These are phyloP conservation scores for Elgaria multicarinata DNA, from an alignment of 2,113 vertebrate genomes.

Conservation along the genomic window DNA sequence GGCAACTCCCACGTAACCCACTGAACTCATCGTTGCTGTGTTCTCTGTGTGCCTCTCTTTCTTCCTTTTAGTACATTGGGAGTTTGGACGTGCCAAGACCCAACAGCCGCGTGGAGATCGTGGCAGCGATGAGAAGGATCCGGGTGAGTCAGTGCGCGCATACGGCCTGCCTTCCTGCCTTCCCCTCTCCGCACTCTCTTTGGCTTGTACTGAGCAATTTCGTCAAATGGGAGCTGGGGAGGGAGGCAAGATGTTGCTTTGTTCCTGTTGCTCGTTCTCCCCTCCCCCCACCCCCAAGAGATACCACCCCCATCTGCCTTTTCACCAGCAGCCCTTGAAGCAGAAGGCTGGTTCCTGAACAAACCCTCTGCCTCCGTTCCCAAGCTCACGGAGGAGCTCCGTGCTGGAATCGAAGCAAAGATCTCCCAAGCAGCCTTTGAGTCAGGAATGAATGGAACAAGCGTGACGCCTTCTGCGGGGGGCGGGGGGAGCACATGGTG, in stretches of 20 bases:
- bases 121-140: slow-evolving; percentile 92
- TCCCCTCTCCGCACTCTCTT: not conserved
- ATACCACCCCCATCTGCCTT: not conserved
- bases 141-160: slow-evolving; percentile 80
- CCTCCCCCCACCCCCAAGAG: no score
- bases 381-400: not conserved
- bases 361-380: not conserved
- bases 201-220: not conserved
- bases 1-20: no score
- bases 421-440: not conserved
- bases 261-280: slow-evolving; percentile 40
- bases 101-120: slow-evolving; percentile 94
- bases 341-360: not conserved
- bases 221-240: not conserved
- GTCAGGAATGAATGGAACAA: not conserved
- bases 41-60: not conserved
- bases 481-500: not conserved
- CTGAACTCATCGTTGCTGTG: not conserved
- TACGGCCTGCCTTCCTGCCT: not conserved
- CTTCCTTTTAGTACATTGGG: slow-evolving; percentile 84
- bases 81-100: slow-evolving; percentile 90
- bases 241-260: not conserved
- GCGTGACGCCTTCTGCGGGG: not conserved
- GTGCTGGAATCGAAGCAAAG: not conserved
- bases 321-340: not conserved